A percentile compares a stretch with the other conserved stretches of the same genome.
These are phyloP conservation scores for Epistrophella euchroma DNA, from an alignment of 2,888 invertebrate genomes.

Conservation along the genomic window DNA sequence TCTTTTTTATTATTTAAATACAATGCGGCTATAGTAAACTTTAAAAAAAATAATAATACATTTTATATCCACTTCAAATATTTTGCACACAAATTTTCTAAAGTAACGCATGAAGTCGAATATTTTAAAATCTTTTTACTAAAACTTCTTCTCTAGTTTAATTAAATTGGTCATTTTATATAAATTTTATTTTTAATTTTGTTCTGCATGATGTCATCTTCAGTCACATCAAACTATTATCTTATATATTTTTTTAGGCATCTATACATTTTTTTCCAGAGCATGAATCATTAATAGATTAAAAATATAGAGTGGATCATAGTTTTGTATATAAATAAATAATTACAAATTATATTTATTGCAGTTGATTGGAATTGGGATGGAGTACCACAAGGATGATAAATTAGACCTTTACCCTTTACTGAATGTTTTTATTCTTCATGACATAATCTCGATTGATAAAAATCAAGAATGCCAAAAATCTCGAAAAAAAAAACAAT, in stretches of 20 bases:
- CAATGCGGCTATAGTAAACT: neutral
- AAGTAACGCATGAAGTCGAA: conserved; percentile 51
- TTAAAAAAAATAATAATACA: neutral
- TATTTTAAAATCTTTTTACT: conserved; percentile 16
- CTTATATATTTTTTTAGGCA: neutral
- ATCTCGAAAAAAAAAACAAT: too few relatives aligned
- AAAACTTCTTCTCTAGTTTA: conserved; percentile 45
- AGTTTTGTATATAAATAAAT: conserved; percentile 33
- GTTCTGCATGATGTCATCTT: conserved; percentile 57
- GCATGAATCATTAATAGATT: conserved; percentile 45
- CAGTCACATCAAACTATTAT: conserved; percentile 35
- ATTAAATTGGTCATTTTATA: conserved; percentile 71
- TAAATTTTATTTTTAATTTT: neutral
- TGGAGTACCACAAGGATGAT: neutral
- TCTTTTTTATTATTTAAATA: conserved; percentile 4
- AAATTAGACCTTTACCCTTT: neutral
- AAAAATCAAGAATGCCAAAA: too few relatives aligned
- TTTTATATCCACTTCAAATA: conserved; percentile 34
- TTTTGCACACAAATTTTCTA: conserved; percentile 55
- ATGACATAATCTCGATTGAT: too few relatives aligned
- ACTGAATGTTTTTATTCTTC: too few relatives aligned
- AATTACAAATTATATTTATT: conserved; percentile 16
- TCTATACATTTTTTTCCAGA: conserved; percentile 20
- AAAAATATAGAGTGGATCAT: conserved; percentile 46
- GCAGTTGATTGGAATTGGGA: neutral